Conservation (phyloP, 2,888 invertebrate genomes). For the Omphaloscelis lunosa region DNA sequence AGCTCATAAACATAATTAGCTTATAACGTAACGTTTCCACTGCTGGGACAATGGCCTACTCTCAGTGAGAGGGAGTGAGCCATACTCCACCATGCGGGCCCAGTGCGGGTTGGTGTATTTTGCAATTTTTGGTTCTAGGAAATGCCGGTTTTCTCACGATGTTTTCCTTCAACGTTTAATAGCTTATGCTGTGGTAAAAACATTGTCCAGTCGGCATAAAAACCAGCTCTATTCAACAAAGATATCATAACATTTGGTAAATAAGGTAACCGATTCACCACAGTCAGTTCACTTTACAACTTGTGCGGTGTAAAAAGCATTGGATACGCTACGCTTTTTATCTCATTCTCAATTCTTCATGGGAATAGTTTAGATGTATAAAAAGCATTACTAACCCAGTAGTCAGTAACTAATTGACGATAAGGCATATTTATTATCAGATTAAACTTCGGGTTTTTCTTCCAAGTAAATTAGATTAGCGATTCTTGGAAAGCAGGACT, state of each 20-base stretch:
- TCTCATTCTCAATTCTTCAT: conserved; percentile 22
- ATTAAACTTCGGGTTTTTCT: conserved; percentile 1
- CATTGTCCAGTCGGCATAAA: neutral
- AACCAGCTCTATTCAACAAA: neutral
- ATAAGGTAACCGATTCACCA: conserved; percentile 29
- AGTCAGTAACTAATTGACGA: conserved; percentile 22
- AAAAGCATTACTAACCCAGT: conserved; percentile 23
- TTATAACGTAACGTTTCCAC: neutral
- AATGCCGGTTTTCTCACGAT: no score
- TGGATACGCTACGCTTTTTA: conserved; percentile 41
- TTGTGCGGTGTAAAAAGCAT: conserved; percentile 14
- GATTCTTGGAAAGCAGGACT: conserved; percentile 12
- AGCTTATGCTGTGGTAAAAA: neutral
- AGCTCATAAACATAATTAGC: neutral
- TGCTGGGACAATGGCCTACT: neutral
- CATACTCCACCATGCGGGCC: neutral
- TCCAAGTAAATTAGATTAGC: conserved; percentile 5
- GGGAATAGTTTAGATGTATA: conserved; percentile 29
- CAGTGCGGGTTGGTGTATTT: neutral
- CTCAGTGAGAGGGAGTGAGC: neutral
- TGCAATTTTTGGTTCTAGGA: neutral
- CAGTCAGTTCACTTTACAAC: conserved; percentile 29
- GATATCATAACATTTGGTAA: conserved; percentile 11
- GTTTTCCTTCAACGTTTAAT: neutral
- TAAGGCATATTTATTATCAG: conserved; percentile 15